Evolutionary conservation across 2,888 invertebrate genomes (phyloP).

Genomic region (Tipula lateralis): DNA sequence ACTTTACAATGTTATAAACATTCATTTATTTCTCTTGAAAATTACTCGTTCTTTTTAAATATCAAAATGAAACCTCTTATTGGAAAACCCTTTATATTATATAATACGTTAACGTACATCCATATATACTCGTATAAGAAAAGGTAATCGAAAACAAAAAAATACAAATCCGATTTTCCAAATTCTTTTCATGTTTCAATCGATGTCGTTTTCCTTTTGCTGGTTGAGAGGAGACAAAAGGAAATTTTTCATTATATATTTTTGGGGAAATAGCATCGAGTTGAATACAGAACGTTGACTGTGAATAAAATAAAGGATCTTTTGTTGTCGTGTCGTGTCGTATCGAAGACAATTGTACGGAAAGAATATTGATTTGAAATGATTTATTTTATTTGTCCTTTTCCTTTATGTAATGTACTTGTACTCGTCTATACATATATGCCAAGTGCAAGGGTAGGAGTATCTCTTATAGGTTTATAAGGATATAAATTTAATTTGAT

Average conservation of each 20-base stretch:
- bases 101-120: too few relatives aligned
- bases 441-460: too few relatives aligned
- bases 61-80: too few relatives aligned
- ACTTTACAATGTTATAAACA: too few relatives aligned
- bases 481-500: neutral
- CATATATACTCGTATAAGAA: neutral
- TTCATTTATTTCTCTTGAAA: too few relatives aligned
- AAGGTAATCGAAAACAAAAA: neutral
- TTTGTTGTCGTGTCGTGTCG: neutral
- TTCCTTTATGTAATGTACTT: neutral
- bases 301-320: neutral
- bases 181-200: constrained; percentile 3
- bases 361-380: constrained; percentile 19
- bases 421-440: too few relatives aligned
- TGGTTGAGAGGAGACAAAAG: neutral
- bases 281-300: neutral
- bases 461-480: neutral
- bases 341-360: neutral
- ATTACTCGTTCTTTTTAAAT: too few relatives aligned
- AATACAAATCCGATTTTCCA: neutral
- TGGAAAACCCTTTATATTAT: too few relatives aligned
- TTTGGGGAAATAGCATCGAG: neutral
- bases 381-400: constrained; percentile 11
- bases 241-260: neutral
- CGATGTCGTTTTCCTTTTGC: neutral